Base-by-base conservation (phyloP, 2,797 vertebrate species). In the Molossus molossus region DNA sequence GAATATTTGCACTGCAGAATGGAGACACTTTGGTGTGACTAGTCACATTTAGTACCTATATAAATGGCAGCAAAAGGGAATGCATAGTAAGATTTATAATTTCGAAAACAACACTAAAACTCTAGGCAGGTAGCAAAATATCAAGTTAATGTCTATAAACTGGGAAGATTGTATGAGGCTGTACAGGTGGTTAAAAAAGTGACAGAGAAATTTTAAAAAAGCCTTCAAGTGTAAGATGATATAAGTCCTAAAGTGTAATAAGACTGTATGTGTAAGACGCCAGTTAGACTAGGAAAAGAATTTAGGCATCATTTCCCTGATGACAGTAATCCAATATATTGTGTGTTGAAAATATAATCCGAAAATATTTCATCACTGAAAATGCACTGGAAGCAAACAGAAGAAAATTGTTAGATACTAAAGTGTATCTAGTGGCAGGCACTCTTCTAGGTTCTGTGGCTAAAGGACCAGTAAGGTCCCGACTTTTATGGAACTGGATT, bases 21-120 rank as follows among this genome's bases (percentile, higher is more conserved):
- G 11, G 9, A 76, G 25, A 77, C 1, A 55, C 64, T 93, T 92
- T 80, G 1, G 11, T 60, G 1, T 82, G 40, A 64, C 14, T 48
- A 48, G 21, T 64, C 45, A 82, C 6, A 77, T 25, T 75, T 90
- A 80, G 45, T 62, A 69, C 55, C 64, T 70, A 27, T 25, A 69
- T 92, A 84, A 62, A 60, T 29, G 9, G 1, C 18, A 58, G 14
- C 45, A 14, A 82, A 92, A 88, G 21, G 5, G 80, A 76, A 57
- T 48, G 20, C 1, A 50, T 1, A 15, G 1, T 55, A 88, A 50
- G 18, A 91, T 48, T 88, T 7, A 48, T 77, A 91, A 81, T 70
- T 93, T 93, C 84, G 50, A 62, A 90, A 82, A 65, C 40, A 81
- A 85, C 9, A 25, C 48, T 60, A 86, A 97, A 94, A 62, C 87